Percentiles rank a stretch among this genome's conserved stretches.
These are phyloP conservation scores for Ambastaia sidthimunki DNA, from an alignment of 2,797 vertebrate genomes.

Conservation along the genomic window DNA sequence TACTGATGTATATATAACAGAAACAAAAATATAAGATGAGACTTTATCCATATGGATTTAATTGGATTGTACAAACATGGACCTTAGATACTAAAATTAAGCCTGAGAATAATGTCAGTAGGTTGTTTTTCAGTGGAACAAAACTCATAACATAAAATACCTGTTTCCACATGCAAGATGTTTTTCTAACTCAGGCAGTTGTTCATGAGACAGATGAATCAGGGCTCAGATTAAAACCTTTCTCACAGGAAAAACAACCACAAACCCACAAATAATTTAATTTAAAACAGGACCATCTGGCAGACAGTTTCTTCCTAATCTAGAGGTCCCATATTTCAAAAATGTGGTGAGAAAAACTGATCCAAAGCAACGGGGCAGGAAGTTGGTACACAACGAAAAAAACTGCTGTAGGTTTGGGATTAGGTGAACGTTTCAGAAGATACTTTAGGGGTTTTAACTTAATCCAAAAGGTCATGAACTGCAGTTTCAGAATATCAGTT, in stretches of 20 bases:
- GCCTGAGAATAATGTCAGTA: too few species aligned
- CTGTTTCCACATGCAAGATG: too few species aligned
- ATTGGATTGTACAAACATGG: too few species aligned
- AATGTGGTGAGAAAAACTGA: slow-evolving; percentile 37
- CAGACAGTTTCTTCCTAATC: slow-evolving; percentile 63
- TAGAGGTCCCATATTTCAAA: slow-evolving; percentile 59
- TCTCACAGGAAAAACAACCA: slow-evolving; percentile 52
- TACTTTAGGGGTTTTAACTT: too few species aligned
- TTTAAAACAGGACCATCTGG: slow-evolving; percentile 68
- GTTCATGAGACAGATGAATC: slow-evolving; percentile 6
- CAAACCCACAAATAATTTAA: slow-evolving; percentile 67
- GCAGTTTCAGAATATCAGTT: background rate
- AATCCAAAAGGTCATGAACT: background rate
- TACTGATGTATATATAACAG: too few species aligned
- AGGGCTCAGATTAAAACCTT: slow-evolving; percentile 37
- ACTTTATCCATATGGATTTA: too few species aligned
- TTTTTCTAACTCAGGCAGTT: background rate
- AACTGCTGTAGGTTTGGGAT: too few species aligned
- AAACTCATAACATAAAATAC: background rate
- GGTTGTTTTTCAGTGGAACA: background rate
- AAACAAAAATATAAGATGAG: too few species aligned
- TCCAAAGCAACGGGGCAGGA: slow-evolving; percentile 29
- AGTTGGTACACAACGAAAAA: background rate
- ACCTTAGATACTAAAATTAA: too few species aligned
- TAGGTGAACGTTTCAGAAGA: too few species aligned